These are phyloP conservation scores for Typhlomys cinereus DNA, from an alignment of 2,113 vertebrate species.

Conservation along the genomic window DNA sequence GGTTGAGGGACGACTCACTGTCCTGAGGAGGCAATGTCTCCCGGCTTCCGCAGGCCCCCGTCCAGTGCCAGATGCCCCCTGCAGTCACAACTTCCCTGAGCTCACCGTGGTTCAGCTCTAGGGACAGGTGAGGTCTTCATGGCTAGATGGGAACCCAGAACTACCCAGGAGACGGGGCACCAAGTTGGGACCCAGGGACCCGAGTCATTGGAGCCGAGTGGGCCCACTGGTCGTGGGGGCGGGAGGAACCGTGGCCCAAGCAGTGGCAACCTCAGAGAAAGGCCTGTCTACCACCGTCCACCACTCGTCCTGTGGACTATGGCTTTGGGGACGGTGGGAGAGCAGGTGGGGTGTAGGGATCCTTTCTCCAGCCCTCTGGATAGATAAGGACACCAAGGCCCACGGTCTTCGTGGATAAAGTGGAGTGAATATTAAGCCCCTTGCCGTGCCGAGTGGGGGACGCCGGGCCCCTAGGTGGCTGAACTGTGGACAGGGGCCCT, in stretches of 20 bases:
- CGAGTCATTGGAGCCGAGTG: neutral
- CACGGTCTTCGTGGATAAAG: neutral
- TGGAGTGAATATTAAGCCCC: too few relatives aligned
- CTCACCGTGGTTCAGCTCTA: neutral
- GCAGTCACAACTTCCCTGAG: neutral
- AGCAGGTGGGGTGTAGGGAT: neutral
- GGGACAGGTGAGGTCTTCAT: neutral
- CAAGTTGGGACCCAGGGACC: neutral
- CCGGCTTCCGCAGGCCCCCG: neutral
- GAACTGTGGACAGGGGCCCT: neutral
- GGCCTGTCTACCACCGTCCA: too few relatives aligned
- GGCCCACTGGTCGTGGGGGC: neutral
- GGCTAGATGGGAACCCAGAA: neutral
- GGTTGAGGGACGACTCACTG: too few relatives aligned
- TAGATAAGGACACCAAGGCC: neutral
- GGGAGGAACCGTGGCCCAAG: neutral
- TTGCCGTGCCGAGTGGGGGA: too few relatives aligned
- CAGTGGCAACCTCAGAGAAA: neutral
- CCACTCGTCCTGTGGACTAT: neutral
- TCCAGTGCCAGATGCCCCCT: neutral
- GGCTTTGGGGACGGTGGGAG: neutral
- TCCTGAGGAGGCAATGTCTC: neutral
- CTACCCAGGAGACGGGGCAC: neutral
- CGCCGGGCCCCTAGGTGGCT: neutral
- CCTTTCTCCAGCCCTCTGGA: neutral